Evolutionary conservation across 1,140 invertebrate species (phyloP).

Genomic region (Odontomachus brunneus): DNA sequence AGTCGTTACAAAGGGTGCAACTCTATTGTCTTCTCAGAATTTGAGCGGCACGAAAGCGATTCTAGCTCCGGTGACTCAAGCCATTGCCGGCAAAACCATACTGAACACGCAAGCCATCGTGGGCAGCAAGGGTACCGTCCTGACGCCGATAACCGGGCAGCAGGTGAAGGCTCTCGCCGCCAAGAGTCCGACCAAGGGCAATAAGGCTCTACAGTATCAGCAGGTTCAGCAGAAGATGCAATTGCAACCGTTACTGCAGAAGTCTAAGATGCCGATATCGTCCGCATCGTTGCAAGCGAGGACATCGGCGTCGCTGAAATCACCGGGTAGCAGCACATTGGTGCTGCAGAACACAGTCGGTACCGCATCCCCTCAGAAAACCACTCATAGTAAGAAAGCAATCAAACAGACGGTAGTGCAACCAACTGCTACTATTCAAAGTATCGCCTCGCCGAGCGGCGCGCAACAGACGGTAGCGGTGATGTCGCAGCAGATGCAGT

Average conservation of each 20-base stretch:
- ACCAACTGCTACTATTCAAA: slow-evolving; percentile 55
- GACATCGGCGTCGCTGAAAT: slow-evolving; percentile 56
- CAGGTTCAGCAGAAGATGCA: slow-evolving; percentile 77
- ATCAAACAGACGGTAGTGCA: slow-evolving; percentile 71
- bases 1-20: slow-evolving; percentile 73
- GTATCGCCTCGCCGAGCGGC: slow-evolving; percentile 49
- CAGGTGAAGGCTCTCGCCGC: slow-evolving; percentile 83
- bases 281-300: slow-evolving; percentile 61
- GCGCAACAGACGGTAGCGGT: slow-evolving; percentile 55
- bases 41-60: slow-evolving; percentile 85
- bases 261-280: slow-evolving; percentile 73
- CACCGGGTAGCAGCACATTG: slow-evolving; percentile 63
- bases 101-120: slow-evolving; percentile 74
- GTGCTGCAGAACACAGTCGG: slow-evolving; percentile 73
- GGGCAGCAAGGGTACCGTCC: slow-evolving; percentile 82
- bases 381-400: slow-evolving; percentile 71
- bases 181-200: slow-evolving; percentile 78
- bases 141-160: slow-evolving; percentile 84
- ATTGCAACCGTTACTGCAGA: slow-evolving; percentile 75
- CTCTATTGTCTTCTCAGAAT: slow-evolving; percentile 70
- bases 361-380: slow-evolving; percentile 30
- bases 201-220: slow-evolving; percentile 78
- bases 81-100: slow-evolving; percentile 73
- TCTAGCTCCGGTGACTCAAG: slow-evolving; percentile 79
- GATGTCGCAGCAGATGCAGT: slow-evolving; percentile 55